Evolutionary conservation across 2,888 invertebrate species (phyloP).

Genomic region (Dryobota labecula): DNA sequence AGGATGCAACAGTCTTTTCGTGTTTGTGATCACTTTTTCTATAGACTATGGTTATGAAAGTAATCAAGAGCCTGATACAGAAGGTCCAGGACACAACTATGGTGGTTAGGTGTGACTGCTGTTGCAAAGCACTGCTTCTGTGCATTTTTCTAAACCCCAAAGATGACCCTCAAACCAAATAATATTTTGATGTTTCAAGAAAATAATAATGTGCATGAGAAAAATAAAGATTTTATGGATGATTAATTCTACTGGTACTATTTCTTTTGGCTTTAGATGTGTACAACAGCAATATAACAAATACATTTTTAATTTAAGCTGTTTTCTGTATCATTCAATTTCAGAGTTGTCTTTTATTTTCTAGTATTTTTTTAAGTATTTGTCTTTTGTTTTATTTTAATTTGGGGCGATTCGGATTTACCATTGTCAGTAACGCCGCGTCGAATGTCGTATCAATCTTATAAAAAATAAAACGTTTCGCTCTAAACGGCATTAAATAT

Average conservation of each 20-base stretch:
- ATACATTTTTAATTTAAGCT: too few relatives aligned
- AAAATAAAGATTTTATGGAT: background rate
- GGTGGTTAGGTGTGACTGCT: background rate
- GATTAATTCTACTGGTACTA: too few relatives aligned
- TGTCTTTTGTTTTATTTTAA: constrained; percentile 4
- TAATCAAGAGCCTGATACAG: background rate
- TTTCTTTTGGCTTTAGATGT: background rate
- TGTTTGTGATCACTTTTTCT: background rate
- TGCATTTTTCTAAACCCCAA: background rate
- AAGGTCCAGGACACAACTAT: background rate
- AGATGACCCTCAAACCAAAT: background rate
- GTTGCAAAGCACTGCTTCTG: background rate
- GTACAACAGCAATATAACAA: background rate
- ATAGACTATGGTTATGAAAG: background rate
- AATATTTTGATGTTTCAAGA: background rate
- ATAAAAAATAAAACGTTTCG: constrained; percentile 10
- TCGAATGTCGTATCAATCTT: background rate
- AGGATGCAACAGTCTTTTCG: background rate
- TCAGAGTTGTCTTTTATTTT: background rate
- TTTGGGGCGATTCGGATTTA: background rate
- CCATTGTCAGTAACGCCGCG: background rate
- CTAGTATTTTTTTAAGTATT: background rate
- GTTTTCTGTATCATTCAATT: background rate
- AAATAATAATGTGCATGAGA: background rate
- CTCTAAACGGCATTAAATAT: background rate